Conservation (phyloP, 2,888 invertebrate genomes). For the Charanyca ferruginea region DNA sequence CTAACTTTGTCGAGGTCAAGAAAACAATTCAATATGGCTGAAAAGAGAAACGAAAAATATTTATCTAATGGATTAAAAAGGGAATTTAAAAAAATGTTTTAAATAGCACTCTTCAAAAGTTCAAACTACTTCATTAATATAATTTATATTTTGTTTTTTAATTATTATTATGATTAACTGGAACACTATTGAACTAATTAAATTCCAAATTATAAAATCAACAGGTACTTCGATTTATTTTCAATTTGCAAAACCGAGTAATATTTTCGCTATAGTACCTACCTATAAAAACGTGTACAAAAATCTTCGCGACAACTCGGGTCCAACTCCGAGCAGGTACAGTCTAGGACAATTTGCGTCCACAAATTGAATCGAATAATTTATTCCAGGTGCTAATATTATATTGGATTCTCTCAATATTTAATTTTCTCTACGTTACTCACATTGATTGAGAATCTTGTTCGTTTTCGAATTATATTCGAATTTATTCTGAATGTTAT, state of each 20-base stretch:
- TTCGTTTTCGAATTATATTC: conserved; percentile 29
- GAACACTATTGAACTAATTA: too few species aligned
- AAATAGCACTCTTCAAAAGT: too few species aligned
- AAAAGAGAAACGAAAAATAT: not conserved
- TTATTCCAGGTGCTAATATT: conserved; percentile 37
- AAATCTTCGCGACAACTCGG: conserved; percentile 19
- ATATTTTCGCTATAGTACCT: not conserved
- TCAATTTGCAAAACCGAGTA: conserved; percentile 13
- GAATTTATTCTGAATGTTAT: conserved; percentile 1
- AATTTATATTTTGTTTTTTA: too few species aligned
- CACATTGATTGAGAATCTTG: conserved; percentile 27
- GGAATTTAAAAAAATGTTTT: too few species aligned
- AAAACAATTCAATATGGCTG: conserved; percentile 14
- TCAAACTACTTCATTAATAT: too few species aligned
- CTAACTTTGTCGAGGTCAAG: conserved; percentile 24
- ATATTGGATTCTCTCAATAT: conserved; percentile 22
- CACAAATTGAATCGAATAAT: conserved; percentile 35
- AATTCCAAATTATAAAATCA: too few species aligned
- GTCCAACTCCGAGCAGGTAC: not conserved
- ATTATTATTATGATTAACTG: too few species aligned
- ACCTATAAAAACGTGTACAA: conserved; percentile 3
- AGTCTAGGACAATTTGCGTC: conserved; percentile 33
- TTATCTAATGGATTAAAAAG: not conserved
- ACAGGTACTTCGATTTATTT: not conserved
- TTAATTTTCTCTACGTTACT: conserved; percentile 3